Percentiles rank a stretch among this genome's conserved stretches.
Conservation (phyloP, 2,113 vertebrate genomes). For the Lasiurus cinereus region DNA sequence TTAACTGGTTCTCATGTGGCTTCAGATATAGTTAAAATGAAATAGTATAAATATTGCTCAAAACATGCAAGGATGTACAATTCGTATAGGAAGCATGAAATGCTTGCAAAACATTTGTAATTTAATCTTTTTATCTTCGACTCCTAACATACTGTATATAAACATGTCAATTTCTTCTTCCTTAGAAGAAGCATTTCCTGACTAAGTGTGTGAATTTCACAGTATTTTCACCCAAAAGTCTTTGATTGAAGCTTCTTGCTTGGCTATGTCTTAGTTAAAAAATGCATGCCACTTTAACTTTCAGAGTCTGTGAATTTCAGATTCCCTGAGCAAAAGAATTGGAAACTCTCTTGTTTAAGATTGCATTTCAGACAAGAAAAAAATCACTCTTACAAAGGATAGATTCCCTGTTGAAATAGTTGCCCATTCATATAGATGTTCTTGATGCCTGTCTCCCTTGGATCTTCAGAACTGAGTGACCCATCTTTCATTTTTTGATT, state of each 20-base stretch:
- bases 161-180: not conserved
- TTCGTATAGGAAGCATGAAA: not conserved
- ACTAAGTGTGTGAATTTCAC: not conserved
- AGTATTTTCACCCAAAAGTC: not conserved
- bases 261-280: not conserved
- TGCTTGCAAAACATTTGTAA: not conserved
- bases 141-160: not conserved
- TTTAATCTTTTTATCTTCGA: not conserved
- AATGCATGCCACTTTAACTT: not conserved
- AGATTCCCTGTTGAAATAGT: not conserved
- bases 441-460: no score
- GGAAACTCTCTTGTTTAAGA: not conserved
- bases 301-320: not conserved
- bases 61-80: not conserved
- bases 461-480: not conserved
- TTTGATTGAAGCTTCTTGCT: constrained; percentile 4
- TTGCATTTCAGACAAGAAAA: not conserved
- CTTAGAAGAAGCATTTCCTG: not conserved
- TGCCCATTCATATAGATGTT: fast-evolving
- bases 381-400: not conserved
- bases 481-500: not conserved
- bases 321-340: not conserved
- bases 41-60: not conserved
- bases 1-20: not conserved
- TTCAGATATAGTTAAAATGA: constrained; percentile 4